Percentiles rank a stretch among this genome's conserved stretches.
Evolutionary conservation across 2,113 vertebrate species (phyloP).

Genomic region (Nibea albiflora): DNA sequence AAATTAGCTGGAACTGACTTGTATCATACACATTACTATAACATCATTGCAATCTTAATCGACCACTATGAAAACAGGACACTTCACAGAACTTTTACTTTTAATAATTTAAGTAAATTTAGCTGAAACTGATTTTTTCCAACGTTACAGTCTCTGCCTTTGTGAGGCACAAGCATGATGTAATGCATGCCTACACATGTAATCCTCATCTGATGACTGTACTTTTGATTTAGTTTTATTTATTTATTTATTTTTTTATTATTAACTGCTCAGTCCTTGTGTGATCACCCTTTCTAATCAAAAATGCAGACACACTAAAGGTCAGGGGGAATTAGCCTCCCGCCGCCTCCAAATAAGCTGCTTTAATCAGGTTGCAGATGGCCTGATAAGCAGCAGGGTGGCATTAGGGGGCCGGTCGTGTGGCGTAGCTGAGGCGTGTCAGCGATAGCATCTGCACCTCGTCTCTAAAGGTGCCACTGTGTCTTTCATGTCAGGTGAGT

Average conservation of each 20-base stretch:
- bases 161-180: conserved; percentile 19
- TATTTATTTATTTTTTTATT: background rate
- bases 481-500: conserved; percentile 72
- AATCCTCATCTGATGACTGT: conserved; percentile 35
- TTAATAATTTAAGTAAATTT: background rate
- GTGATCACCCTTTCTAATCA: conserved; percentile 71
- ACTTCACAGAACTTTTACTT: background rate
- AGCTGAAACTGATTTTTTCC: background rate
- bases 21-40: background rate
- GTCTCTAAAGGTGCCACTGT: conserved; percentile 63
- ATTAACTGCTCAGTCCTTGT: conserved; percentile 56
- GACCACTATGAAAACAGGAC: background rate
- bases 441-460: conserved; percentile 70
- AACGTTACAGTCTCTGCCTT: background rate
- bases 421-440: conserved; percentile 55
- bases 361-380: conserved; percentile 79
- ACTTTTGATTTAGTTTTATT: conserved; percentile 27
- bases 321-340: conserved; percentile 75
- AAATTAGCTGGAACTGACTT: background rate
- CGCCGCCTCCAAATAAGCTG: conserved; percentile 64
- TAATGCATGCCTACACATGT: conserved; percentile 6
- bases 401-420: conserved; percentile 43
- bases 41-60: background rate
- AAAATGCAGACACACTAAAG: conserved; percentile 66
- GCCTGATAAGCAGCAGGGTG: conserved; percentile 68